Evolutionary conservation across 1,140 invertebrate species (phyloP), one percentile per base, ranked within the genome.

Genomic region (Aleiodes sp.): DNA sequence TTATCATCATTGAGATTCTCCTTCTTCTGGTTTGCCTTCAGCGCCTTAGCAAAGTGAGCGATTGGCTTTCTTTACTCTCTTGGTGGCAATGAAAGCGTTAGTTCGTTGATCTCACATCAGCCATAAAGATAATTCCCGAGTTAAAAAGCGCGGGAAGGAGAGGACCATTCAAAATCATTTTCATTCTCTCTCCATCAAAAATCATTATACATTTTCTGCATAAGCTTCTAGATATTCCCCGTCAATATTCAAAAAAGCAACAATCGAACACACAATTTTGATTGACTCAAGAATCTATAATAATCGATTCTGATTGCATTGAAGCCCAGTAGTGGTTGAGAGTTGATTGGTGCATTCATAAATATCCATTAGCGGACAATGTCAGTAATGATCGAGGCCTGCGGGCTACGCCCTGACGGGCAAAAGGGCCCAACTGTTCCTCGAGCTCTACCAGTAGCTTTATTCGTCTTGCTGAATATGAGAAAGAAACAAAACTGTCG

Each of bases 241-340:
- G 26, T 24, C 0, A 26, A 56, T 2, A 33, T 8, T 1, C 7
- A 33, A 33, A 1, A 33, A 33, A 33, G 12, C 7, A 8, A 59
- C 24, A 59, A 28, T 12, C n/a, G 10, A n/a, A n/a, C n/a, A n/a
- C n/a, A 29, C 24, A 26, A 59, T 24, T 28, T 37, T 59, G 24
- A 68, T 39, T 19, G 14, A 12, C 46, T 43, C 4, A 19, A 10
- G 31, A 60, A 16, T 80, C 76, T 79, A 79, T 80, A 68, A 85
- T 85, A 85, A 85, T 86, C 82, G 82, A 84, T 86, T 85, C 79
- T 85, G 84, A 85, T 86, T 84, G 81, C 84, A 85, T 85, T 85
- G 82, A 86, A 84, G 82, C 80, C 84, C 84, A 72, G 84, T 85
- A 86, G 84, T 84, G 76, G 79, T 59, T 77, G 67, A n/a, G 77